Percentiles rank a stretch among this genome's conserved stretches.
phyloP scores from a whole-genome alignment of 2,888 invertebrate species.

The Lacanobia oleracea region DNA sequence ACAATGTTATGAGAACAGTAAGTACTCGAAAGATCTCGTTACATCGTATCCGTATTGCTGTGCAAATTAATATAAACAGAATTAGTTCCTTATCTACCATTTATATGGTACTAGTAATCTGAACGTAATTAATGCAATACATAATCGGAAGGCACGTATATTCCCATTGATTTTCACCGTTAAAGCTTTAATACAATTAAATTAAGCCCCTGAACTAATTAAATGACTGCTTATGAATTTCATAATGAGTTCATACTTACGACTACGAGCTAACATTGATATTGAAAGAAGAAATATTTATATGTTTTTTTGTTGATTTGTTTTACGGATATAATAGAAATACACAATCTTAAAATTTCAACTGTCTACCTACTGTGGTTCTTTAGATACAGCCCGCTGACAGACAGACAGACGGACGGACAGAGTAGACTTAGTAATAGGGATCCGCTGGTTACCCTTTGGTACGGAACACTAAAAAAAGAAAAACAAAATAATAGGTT shows the following conservation, averaged over 20 bases:
- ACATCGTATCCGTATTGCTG: constrained; percentile 29
- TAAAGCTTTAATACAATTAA: constrained; percentile 42
- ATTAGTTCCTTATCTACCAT: constrained; percentile 46
- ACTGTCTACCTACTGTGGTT: no score
- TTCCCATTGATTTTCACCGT: constrained; percentile 40
- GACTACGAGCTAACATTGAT: not conserved
- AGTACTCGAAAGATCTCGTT: constrained; percentile 39
- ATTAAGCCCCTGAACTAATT: constrained; percentile 22
- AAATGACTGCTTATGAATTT: constrained; percentile 15
- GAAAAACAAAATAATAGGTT: no score
- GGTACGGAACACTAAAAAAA: no score
- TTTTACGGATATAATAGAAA: no score
- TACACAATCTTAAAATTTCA: no score
- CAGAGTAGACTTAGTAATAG: no score
- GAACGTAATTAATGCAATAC: constrained; percentile 42
- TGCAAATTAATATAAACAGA: constrained; percentile 26
- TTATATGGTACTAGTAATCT: constrained; percentile 28
- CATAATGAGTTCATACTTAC: constrained; percentile 13
- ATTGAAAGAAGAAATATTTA: no score
- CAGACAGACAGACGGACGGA: no score
- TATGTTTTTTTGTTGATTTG: no score
- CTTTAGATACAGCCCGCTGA: no score
- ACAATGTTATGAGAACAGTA: constrained; percentile 15
- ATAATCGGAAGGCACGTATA: constrained; percentile 27
- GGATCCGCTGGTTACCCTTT: no score